Evolutionary conservation across 2,888 invertebrate genomes (phyloP).

Genomic region (Torymus aiolomorphi): DNA sequence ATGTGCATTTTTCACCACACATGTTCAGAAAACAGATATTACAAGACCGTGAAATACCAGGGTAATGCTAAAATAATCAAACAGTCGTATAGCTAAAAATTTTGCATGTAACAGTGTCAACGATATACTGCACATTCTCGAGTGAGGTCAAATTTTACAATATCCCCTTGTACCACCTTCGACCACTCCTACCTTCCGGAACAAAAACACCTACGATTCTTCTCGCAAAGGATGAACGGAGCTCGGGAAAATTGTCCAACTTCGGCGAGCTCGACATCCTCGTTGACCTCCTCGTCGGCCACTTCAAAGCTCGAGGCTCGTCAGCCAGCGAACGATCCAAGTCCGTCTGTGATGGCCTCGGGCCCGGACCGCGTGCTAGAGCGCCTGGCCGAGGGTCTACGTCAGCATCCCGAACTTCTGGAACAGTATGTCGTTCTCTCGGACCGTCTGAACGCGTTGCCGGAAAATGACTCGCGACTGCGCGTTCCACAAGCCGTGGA

Average conservation of each 20-base stretch:
- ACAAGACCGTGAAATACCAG: too few species aligned
- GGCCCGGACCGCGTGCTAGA: constrained; percentile 23
- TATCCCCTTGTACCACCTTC: background rate
- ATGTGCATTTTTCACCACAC: too few species aligned
- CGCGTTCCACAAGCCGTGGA: background rate
- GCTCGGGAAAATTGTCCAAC: background rate
- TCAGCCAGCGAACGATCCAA: background rate
- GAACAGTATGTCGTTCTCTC: constrained; percentile 8
- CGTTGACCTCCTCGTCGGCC: too few species aligned
- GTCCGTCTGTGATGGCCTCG: background rate
- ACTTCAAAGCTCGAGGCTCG: too few species aligned
- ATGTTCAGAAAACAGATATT: too few species aligned
- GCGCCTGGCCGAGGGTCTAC: constrained; percentile 29
- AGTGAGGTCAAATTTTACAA: constrained; percentile 1
- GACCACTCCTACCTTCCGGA: background rate
- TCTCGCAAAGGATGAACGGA: constrained; percentile 8
- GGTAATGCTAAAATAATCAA: too few species aligned
- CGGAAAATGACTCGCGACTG: background rate
- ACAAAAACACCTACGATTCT: too few species aligned
- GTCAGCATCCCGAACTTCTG: constrained; percentile 41
- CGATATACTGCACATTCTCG: too few species aligned
- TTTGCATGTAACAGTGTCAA: too few species aligned
- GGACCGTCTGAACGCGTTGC: background rate
- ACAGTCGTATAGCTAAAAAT: too few species aligned
- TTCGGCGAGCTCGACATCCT: background rate